These are phyloP conservation scores for Priocnemis perturbator DNA, from an alignment of 2,888 invertebrate genomes.

Conservation along the genomic window DNA sequence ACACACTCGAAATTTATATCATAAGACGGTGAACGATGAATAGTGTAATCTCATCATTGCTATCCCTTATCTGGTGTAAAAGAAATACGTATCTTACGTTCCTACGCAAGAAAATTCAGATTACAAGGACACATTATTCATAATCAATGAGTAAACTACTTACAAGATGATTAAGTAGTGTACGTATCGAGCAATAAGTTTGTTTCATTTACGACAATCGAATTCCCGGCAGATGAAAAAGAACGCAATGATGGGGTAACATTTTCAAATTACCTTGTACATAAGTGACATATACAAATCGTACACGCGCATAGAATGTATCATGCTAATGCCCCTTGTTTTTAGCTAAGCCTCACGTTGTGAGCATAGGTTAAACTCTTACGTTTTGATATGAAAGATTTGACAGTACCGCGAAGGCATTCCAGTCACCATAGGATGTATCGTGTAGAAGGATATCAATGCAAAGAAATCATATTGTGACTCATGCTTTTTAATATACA, in stretches of 20 bases:
- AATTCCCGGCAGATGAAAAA: no score
- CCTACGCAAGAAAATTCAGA: no score
- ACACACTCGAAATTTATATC: conserved; percentile 27
- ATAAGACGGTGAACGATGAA: conserved; percentile 28
- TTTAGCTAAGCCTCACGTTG: conserved; percentile 39
- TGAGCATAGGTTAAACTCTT: conserved; percentile 33
- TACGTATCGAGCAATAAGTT: no score
- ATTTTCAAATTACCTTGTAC: conserved; percentile 38
- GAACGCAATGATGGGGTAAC: conserved; percentile 43
- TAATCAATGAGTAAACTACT: no score
- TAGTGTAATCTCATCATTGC: conserved; percentile 47
- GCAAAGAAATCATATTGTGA: conserved; percentile 33
- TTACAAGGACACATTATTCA: no score
- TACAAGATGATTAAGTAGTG: no score
- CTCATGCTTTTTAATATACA: conserved; percentile 28
- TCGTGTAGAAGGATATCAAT: conserved; percentile 31
- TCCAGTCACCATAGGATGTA: conserved; percentile 41
- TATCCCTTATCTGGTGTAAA: conserved; percentile 25
- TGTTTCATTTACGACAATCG: no score
- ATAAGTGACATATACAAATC: conserved; percentile 36
- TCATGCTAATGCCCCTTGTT: conserved; percentile 39
- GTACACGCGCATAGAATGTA: conserved; percentile 37
- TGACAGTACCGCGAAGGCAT: conserved; percentile 48
- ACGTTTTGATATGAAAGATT: conserved; percentile 44
- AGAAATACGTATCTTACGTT: not conserved